Evolutionary conservation across 2,113 vertebrate species (phyloP).

Genomic region (Grallaria varia): DNA sequence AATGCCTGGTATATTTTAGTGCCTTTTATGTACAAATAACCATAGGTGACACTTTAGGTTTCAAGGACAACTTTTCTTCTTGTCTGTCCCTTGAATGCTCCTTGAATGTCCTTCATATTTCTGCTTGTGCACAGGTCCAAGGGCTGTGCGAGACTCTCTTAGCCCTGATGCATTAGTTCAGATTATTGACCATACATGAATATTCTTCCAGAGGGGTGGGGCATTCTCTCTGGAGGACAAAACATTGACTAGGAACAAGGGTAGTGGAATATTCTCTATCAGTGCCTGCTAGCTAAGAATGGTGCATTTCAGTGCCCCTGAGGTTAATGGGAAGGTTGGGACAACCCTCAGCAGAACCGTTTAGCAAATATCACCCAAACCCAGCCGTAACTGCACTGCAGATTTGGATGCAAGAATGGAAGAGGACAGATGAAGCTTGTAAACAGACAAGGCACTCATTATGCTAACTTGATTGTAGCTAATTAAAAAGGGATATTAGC

Average conservation of each 20-base stretch:
- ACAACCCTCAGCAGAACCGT: not conserved
- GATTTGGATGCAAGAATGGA: conserved; percentile 34
- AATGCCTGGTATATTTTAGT: not conserved
- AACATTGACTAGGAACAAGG: not conserved
- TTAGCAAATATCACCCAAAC: not conserved
- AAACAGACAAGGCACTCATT: conserved; percentile 48
- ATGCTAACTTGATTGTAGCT: conserved; percentile 61
- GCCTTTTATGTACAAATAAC: not conserved
- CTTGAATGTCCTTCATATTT: not conserved
- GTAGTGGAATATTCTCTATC: not conserved
- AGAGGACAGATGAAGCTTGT: conserved; percentile 46
- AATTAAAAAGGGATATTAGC: conserved; percentile 65
- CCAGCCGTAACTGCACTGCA: not conserved
- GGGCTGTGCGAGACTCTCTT: not conserved
- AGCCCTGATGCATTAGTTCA: not conserved
- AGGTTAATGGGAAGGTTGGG: not conserved
- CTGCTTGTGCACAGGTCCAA: not conserved
- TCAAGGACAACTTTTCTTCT: not conserved
- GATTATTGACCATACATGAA: not conserved
- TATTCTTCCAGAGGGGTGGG: not conserved
- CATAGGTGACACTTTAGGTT: not conserved
- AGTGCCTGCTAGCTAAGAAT: not conserved
- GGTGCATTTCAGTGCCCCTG: not conserved
- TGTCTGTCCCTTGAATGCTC: not conserved
- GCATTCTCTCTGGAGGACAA: not conserved